These are phyloP conservation scores for Melikaiella ostensackeni DNA, from an alignment of 2,888 invertebrate genomes.

Conservation along the genomic window DNA sequence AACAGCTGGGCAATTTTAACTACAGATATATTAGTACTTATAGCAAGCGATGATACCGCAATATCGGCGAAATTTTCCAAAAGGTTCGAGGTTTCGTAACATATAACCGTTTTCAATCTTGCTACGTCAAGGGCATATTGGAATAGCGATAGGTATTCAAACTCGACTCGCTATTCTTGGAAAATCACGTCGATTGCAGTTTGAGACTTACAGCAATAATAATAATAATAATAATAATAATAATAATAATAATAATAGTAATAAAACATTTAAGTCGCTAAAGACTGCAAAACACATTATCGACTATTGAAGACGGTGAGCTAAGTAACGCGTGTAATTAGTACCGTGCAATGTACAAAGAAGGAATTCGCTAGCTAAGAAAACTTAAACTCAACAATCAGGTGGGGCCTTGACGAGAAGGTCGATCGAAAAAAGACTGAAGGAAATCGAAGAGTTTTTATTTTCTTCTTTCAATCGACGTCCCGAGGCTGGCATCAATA, in stretches of 20 bases:
- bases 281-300: slow-evolving; percentile 48
- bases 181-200: slow-evolving; percentile 22
- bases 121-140: slow-evolving; percentile 7
- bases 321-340: slow-evolving; percentile 53
- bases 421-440: slow-evolving; percentile 46
- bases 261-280: slow-evolving; percentile 52
- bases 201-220: slow-evolving; percentile 18
- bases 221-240: slow-evolving; percentile 23
- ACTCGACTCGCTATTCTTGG: slow-evolving; percentile 5
- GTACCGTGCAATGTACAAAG: slow-evolving; percentile 53
- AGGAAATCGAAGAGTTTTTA: slow-evolving; percentile 11
- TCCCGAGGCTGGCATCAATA: slow-evolving; percentile 56
- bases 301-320: slow-evolving; percentile 55
- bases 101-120: slow-evolving; percentile 5
- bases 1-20: slow-evolving; percentile 56
- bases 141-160: slow-evolving; percentile 10
- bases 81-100: neutral
- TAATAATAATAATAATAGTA: slow-evolving; percentile 21
- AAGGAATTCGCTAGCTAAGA: slow-evolving; percentile 65
- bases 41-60: slow-evolving; percentile 35
- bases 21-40: slow-evolving; percentile 33
- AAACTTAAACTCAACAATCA: slow-evolving; percentile 73
- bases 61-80: slow-evolving; percentile 28
- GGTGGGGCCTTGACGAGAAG: slow-evolving; percentile 45
- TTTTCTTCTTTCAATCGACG: slow-evolving; percentile 57